These are phyloP conservation scores for Atrichornis clamosus DNA, from an alignment of 2,113 vertebrate genomes.

Conservation along the genomic window DNA sequence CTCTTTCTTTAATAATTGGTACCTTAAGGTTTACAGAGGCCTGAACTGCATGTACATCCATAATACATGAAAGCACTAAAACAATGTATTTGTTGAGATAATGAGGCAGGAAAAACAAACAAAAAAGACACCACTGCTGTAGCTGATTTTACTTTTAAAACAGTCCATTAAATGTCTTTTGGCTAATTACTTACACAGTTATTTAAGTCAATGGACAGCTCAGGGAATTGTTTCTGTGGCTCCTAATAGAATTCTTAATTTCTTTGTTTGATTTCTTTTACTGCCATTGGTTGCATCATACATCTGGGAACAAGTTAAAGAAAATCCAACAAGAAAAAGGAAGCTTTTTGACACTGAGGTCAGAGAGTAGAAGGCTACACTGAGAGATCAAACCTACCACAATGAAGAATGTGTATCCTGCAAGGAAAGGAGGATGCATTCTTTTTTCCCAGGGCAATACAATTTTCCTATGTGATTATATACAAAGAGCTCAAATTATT, in stretches of 20 bases:
- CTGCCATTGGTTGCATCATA: background rate
- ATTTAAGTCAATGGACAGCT: background rate
- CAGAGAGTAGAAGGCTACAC: background rate
- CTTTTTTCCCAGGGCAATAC: background rate
- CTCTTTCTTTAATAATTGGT: background rate
- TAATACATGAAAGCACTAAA: background rate
- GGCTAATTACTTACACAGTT: background rate
- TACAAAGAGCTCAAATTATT: constrained; percentile 10
- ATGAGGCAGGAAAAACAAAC: background rate
- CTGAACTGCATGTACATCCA: background rate
- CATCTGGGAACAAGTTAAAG: background rate
- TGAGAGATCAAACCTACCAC: background rate
- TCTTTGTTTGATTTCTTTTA: background rate
- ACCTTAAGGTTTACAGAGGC: background rate
- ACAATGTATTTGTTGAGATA: background rate
- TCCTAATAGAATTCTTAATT: background rate
- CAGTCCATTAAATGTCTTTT: background rate
- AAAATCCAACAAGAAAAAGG: background rate
- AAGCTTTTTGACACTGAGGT: background rate
- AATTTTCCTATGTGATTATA: constrained; percentile 10
- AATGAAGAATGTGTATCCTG: background rate
- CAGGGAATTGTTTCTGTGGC: background rate
- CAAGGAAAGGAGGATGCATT: background rate
- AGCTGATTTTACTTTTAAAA: constrained; percentile 6
- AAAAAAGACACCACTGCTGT: background rate